Evolutionary conservation across 1,140 invertebrate genomes (phyloP), one percentile per base, ranked within the genome.

Genomic region (Zaprionus inermis): DNA sequence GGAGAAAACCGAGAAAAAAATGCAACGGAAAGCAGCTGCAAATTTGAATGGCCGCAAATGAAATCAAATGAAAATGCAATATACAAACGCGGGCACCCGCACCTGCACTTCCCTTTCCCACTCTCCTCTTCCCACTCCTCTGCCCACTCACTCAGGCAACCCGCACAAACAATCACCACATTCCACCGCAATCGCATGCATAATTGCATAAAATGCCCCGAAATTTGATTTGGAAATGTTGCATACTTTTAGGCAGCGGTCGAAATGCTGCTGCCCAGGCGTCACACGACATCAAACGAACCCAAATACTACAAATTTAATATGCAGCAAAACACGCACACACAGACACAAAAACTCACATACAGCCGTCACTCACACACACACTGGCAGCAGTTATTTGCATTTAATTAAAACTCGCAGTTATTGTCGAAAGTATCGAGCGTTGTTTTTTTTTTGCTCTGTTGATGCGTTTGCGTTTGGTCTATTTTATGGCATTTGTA

Each of bases 401-500:
- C 86, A 88, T 86, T 86, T 86, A 86, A 86, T 86, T 86, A 86
- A 86, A 86, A 78, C 80, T 83, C 77, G 57, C 79, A 86, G 79
- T 83, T 86, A 86, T 88, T 86, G 83, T 78, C 77, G 51, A 78
- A 74, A 79, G 79, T 74, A 86, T 88, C 54, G 79, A 72, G 67
- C 16, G 14, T 20, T 46, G 56, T 78, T 65, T 69, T 60, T 38
- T 51, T 51, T 2, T 11, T 30, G 36, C 22, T 56, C 76, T 60
- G 24, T 24, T 54, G 34, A 46, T 38, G 44, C n/a, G 44, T 46
- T 52, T 51, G 44, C 30, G 65, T 36, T 60, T 66, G 72, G 61
- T 55, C 60, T 75, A 78, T 78, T 78, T 78, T 71, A 78, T 78
- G 63, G 76, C 54, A 68, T 76, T 78, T 89, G 84, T 89, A 88